Evolutionary conservation across 2,888 invertebrate genomes (phyloP).

Genomic region (Erpobdella octoculata): DNA sequence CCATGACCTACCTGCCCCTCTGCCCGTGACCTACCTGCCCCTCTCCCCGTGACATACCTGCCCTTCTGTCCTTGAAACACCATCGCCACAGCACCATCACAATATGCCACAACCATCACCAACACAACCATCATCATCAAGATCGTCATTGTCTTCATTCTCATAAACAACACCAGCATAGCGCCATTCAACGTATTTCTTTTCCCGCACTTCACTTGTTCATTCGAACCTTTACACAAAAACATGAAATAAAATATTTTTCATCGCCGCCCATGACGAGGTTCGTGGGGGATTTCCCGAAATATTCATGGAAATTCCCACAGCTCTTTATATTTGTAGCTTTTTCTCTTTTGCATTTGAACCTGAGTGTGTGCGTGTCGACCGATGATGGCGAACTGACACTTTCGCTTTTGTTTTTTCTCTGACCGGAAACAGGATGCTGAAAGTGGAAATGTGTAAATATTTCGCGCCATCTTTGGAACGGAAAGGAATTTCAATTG

Average conservation of each 20-base stretch:
- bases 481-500: not conserved
- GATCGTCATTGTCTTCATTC: no score
- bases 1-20: no score
- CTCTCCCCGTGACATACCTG: no score
- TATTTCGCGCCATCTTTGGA: not conserved
- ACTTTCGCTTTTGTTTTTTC: not conserved
- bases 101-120: no score
- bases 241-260: not conserved
- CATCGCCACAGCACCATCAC: no score
- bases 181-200: no score
- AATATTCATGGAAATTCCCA: not conserved
- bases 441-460: not conserved
- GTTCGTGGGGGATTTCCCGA: not conserved
- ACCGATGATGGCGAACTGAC: not conserved
- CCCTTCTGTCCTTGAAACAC: no score
- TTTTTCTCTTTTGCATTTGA: not conserved
- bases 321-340: not conserved
- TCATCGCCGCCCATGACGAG: not conserved
- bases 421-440: not conserved
- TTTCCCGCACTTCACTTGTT: not conserved
- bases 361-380: no score
- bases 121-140: no score
- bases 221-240: not conserved
- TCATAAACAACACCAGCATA: no score
- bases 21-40: no score